Evolutionary conservation across 1,140 invertebrate genomes (phyloP).

Genomic region (Dendrolimus kikuchii): DNA sequence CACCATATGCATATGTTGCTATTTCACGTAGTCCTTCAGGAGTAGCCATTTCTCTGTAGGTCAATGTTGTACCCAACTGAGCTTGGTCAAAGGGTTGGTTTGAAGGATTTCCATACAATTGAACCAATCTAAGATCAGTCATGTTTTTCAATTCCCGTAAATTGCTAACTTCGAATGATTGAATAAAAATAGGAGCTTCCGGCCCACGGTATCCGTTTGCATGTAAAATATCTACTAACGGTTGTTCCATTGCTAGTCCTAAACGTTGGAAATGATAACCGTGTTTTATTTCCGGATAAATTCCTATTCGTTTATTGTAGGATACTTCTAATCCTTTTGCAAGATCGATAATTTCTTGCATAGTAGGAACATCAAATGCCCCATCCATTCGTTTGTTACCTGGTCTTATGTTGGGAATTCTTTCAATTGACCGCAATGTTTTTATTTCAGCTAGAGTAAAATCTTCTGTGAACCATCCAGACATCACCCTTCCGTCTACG

Average conservation of each 20-base stretch:
- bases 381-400: slow-evolving; percentile 54
- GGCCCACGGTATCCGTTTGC: slow-evolving; percentile 39
- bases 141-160: slow-evolving; percentile 50
- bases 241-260: slow-evolving; percentile 46
- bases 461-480: slow-evolving; percentile 64
- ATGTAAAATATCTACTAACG: slow-evolving; percentile 45
- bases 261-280: slow-evolving; percentile 46
- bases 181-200: slow-evolving; percentile 47
- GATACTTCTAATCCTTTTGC: slow-evolving; percentile 48
- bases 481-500: slow-evolving; percentile 39
- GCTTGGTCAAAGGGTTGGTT: slow-evolving; percentile 47
- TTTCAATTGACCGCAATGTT: slow-evolving; percentile 52
- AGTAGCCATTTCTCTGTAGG: slow-evolving; percentile 53
- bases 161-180: slow-evolving; percentile 61
- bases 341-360: slow-evolving; percentile 60
- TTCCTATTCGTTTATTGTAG: slow-evolving; percentile 38
- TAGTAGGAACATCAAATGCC: slow-evolving; percentile 42
- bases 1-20: slow-evolving; percentile 53
- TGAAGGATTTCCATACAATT: slow-evolving; percentile 32
- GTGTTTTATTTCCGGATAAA: slow-evolving; percentile 65
- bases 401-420: slow-evolving; percentile 51
- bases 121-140: slow-evolving; percentile 47
- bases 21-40: slow-evolving; percentile 45
- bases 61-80: slow-evolving; percentile 32
- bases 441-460: slow-evolving; percentile 61